Conservation (phyloP, 2,888 invertebrate genomes). For the Gryllus longicercus region DNA sequence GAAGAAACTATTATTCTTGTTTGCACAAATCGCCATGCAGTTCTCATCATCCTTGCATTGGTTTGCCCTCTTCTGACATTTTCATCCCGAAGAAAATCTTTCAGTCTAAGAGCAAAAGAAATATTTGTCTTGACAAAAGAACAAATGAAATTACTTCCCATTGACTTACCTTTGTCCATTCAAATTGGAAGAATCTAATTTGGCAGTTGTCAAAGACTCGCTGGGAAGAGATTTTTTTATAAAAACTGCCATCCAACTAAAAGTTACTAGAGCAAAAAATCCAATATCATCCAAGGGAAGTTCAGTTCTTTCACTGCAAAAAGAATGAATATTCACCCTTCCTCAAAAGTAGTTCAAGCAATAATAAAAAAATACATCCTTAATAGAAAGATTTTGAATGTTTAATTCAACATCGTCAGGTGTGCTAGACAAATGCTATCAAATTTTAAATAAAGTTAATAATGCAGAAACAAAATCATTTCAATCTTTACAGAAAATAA, state of each 20-base stretch:
- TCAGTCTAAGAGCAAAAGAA: conserved; percentile 20
- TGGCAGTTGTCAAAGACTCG: not conserved
- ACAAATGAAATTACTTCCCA: not conserved
- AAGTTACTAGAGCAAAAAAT: conserved; percentile 22
- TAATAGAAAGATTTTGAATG: too few relatives aligned
- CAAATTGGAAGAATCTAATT: conserved; percentile 22
- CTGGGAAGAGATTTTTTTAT: not conserved
- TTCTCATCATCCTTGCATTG: conserved; percentile 21
- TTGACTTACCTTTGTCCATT: conserved; percentile 24
- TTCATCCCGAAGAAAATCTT: conserved; percentile 20
- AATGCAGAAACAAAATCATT: too few relatives aligned
- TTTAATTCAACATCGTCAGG: too few relatives aligned
- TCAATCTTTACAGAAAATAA: too few relatives aligned
- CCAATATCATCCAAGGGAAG: conserved; percentile 27
- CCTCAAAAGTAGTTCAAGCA: too few relatives aligned
- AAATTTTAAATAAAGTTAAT: too few relatives aligned
- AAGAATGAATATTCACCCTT: not conserved
- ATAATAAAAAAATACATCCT: too few relatives aligned
- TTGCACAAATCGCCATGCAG: conserved; percentile 24
- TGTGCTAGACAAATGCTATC: too few relatives aligned
- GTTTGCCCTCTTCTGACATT: conserved; percentile 18
- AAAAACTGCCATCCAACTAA: conserved; percentile 23
- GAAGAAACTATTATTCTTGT: conserved; percentile 24
- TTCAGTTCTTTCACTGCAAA: conserved; percentile 20
- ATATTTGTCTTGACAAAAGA: not conserved